Evolutionary conservation across 2,797 vertebrate species (phyloP).

Genomic region (Schizothorax lantsangensis): DNA sequence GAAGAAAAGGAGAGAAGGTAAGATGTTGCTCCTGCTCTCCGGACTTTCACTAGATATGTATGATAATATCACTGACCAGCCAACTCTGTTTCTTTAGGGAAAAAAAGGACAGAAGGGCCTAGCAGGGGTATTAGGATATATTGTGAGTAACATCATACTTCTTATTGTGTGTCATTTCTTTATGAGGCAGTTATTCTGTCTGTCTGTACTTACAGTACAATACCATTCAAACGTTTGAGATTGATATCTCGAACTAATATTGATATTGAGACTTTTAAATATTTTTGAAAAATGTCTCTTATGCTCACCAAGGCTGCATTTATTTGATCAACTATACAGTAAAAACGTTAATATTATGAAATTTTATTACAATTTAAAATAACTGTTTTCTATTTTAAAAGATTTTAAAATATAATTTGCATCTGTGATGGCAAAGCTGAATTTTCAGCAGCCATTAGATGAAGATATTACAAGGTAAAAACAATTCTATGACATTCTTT

Average conservation of each 20-base stretch:
- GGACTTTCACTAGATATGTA: not conserved
- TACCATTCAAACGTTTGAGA: not conserved
- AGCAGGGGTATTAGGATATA: constrained; percentile 74
- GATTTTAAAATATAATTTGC: not conserved
- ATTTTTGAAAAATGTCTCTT: not conserved
- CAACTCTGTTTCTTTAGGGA: constrained; percentile 68
- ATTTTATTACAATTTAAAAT: not conserved
- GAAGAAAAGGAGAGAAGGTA: constrained; percentile 74
- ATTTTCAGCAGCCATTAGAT: not conserved
- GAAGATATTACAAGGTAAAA: not conserved
- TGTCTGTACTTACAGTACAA: not conserved
- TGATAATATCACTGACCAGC: not conserved
- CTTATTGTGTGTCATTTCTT: not conserved
- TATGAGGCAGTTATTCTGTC: not conserved
- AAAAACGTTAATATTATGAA: not conserved
- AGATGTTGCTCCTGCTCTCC: not conserved
- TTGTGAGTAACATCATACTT: constrained; percentile 67
- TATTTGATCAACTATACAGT: not conserved
- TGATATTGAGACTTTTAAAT: not conserved
- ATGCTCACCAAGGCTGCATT: not conserved
- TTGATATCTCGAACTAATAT: not conserved
- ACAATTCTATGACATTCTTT: not conserved
- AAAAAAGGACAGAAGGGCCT: constrained; percentile 73
- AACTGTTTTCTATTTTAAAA: not conserved
- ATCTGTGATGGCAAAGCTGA: not conserved